Percentiles rank a stretch among this genome's conserved stretches.
These are phyloP conservation scores for Kryptolebias ocellatus DNA, from an alignment of 2,797 vertebrate species.

Conservation along the genomic window DNA sequence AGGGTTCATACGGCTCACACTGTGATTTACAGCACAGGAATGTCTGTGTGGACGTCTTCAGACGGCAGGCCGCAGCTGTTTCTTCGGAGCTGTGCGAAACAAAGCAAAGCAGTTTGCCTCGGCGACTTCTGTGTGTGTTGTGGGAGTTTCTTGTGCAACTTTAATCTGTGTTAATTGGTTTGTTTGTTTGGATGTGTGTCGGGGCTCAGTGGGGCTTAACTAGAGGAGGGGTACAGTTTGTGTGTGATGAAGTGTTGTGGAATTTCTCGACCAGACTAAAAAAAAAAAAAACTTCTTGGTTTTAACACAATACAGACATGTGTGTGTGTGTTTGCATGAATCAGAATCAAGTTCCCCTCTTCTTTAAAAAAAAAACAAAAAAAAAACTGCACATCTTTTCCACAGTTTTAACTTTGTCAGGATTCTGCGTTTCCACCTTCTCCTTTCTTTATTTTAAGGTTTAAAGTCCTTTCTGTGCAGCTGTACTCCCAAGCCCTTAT, in stretches of 20 bases:
- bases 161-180: slow-evolving; percentile 51
- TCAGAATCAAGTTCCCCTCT: slow-evolving; percentile 41
- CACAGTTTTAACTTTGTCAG: slow-evolving; percentile 29
- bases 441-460: slow-evolving; percentile 12
- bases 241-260: slow-evolving; percentile 54
- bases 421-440: slow-evolving; percentile 12
- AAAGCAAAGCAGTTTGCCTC: slow-evolving; percentile 22
- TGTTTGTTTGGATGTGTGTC: slow-evolving; percentile 48
- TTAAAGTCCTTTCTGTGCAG: no score
- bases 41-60: slow-evolving; percentile 3
- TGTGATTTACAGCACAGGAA: slow-evolving; percentile 19
- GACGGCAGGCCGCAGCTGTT: slow-evolving; percentile 23
- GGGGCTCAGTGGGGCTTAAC: slow-evolving; percentile 46
- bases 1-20: background rate
- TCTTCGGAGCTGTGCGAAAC: slow-evolving; percentile 9
- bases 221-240: slow-evolving; percentile 48
- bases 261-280: slow-evolving; percentile 62
- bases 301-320: slow-evolving; percentile 47
- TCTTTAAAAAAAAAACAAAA: slow-evolving; percentile 16
- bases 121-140: slow-evolving; percentile 18
- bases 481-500: no score
- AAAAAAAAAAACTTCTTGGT: slow-evolving; percentile 53
- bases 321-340: slow-evolving; percentile 4
- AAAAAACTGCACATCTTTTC: slow-evolving; percentile 50
- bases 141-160: slow-evolving; percentile 40